phyloP scores from a whole-genome alignment of 2,888 invertebrate species.

The Tribolium freemani region DNA sequence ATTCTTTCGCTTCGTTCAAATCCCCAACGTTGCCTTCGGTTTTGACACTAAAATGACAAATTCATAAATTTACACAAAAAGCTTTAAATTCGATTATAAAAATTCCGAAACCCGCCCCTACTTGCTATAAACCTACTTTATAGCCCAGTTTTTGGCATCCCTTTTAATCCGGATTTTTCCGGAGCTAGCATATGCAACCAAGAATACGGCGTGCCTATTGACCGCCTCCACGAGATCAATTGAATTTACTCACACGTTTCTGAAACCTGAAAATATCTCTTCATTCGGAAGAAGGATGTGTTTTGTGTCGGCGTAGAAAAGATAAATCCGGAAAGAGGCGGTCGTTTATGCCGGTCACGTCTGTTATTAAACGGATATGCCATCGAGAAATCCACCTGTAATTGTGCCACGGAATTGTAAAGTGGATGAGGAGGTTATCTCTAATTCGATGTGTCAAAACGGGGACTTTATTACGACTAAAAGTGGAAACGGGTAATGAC shows the following conservation, averaged over 20 bases:
- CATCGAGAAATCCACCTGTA: constrained; percentile 27
- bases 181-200: background rate
- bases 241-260: constrained; percentile 7
- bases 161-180: background rate
- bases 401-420: constrained; percentile 21
- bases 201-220: background rate
- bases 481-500: background rate
- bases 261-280: constrained; percentile 12
- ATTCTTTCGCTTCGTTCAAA: background rate
- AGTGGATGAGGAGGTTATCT: constrained; percentile 5
- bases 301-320: constrained; percentile 4
- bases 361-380: constrained; percentile 27
- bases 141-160: background rate
- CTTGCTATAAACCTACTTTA: constrained; percentile 7
- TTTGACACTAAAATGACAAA: constrained; percentile 9
- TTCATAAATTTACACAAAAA: constrained; percentile 15
- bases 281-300: constrained; percentile 12
- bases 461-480: background rate
- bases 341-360: constrained; percentile 18
- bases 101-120: background rate
- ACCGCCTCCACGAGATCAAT: background rate
- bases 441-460: constrained; percentile 16
- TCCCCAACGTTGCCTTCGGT: constrained; percentile 1
- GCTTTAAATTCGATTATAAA: constrained; percentile 12
- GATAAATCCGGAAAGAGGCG: constrained; percentile 7